Evolutionary conservation across 1,140 invertebrate genomes (phyloP).

Genomic region (Drosophila triauraria): DNA sequence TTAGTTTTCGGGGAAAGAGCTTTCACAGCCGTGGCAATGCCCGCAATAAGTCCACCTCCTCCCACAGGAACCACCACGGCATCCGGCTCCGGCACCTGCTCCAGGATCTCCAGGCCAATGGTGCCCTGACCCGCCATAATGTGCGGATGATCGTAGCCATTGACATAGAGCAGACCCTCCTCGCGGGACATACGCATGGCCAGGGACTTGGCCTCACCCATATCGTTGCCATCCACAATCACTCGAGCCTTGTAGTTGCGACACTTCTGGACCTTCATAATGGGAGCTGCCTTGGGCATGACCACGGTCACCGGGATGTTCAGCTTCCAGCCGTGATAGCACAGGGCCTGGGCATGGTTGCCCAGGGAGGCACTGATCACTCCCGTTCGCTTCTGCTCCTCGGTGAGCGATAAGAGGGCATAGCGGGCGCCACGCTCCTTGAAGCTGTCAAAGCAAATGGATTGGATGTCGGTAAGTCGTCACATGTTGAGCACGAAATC

Average conservation of each 20-base stretch:
- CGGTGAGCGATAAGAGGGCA: slow-evolving; percentile 90
- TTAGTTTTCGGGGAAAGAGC: slow-evolving; percentile 91
- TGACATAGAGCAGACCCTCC: slow-evolving; percentile 90
- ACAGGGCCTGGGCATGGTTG: slow-evolving; percentile 95
- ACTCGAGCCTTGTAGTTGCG: slow-evolving; percentile 93
- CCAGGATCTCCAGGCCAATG: slow-evolving; percentile 95
- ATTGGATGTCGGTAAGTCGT: slow-evolving; percentile 15
- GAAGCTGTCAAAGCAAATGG: slow-evolving; percentile 88
- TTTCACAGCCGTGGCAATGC: slow-evolving; percentile 94
- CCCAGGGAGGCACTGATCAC: slow-evolving; percentile 97
- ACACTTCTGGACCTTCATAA: slow-evolving; percentile 97
- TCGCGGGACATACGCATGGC: slow-evolving; percentile 92
- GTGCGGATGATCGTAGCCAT: slow-evolving; percentile 95
- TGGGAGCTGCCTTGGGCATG: slow-evolving; percentile 95
- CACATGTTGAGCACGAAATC: slow-evolving; percentile 25
- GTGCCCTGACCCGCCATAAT: slow-evolving; percentile 98
- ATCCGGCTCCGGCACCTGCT: slow-evolving; percentile 92
- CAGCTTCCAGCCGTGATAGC: slow-evolving; percentile 93
- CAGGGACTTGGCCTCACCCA: slow-evolving; percentile 93
- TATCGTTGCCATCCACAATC: slow-evolving; percentile 93
- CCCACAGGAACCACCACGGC: slow-evolving; percentile 94
- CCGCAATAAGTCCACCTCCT: slow-evolving; percentile 95
- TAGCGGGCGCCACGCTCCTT: slow-evolving; percentile 97
- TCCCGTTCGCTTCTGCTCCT: slow-evolving; percentile 90
- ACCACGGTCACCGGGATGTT: slow-evolving; percentile 95